Evolutionary conservation across 2,797 vertebrate species (phyloP).

Genomic region (Tangara arthus): DNA sequence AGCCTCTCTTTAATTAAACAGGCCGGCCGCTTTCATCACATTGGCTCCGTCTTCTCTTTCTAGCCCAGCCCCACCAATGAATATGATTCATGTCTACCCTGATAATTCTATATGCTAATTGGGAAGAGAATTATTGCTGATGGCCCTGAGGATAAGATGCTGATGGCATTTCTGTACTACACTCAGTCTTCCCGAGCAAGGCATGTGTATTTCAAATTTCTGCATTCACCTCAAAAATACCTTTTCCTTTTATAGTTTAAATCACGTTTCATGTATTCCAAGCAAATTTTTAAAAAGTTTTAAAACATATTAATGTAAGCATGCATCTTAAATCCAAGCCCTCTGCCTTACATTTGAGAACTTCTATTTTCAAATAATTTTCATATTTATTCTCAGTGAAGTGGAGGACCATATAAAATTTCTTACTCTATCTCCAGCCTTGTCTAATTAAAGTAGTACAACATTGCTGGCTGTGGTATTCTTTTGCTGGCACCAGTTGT

Average conservation of each 20-base stretch:
- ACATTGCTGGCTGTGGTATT: too few species aligned
- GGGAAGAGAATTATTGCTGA: neutral
- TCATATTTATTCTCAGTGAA: neutral
- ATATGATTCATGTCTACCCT: neutral
- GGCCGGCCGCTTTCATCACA: neutral
- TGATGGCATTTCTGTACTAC: neutral
- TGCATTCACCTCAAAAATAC: neutral
- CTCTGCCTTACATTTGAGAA: neutral
- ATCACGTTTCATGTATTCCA: accelerated
- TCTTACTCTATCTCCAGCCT: neutral
- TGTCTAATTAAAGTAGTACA: neutral
- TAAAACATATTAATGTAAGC: neutral
- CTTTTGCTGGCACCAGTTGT: neutral
- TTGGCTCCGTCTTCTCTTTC: neutral
- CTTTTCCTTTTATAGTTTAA: neutral
- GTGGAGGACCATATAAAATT: neutral
- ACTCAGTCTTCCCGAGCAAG: neutral
- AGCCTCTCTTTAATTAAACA: neutral
- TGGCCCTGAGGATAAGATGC: neutral
- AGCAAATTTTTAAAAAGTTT: neutral
- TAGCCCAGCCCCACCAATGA: neutral
- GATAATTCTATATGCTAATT: neutral
- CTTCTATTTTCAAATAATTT: neutral
- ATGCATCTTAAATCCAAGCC: neutral
- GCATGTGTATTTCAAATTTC: neutral